A percentile compares a stretch with the other conserved stretches of the same genome.
These are phyloP conservation scores for Thermophis baileyi DNA, from an alignment of 2,113 vertebrate species.

Conservation along the genomic window DNA sequence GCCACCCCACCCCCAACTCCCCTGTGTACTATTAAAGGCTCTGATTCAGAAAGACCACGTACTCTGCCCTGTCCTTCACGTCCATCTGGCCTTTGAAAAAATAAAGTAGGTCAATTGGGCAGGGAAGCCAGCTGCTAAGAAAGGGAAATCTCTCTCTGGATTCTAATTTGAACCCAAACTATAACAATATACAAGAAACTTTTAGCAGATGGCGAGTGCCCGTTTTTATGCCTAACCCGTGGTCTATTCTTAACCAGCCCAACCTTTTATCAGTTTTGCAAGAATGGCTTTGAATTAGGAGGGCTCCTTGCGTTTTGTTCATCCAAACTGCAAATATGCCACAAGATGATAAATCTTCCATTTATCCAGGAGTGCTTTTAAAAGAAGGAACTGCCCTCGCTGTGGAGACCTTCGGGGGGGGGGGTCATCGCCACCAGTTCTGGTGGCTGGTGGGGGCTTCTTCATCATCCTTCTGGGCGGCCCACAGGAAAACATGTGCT, in stretches of 20 bases:
- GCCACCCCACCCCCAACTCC: neutral
- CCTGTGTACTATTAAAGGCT: neutral
- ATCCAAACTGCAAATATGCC: neutral
- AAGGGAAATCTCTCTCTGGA: neutral
- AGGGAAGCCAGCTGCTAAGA: slow-evolving; percentile 2
- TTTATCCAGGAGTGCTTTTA: neutral
- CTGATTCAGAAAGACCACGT: neutral
- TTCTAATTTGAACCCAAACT: slow-evolving; percentile 14
- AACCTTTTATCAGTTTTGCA: slow-evolving; percentile 10
- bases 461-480: neutral
- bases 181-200: neutral
- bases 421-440: too few species aligned
- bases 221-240: neutral
- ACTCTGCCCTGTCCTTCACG: slow-evolving; percentile 21
- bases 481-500: too few species aligned
- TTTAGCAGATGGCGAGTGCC: slow-evolving; percentile 3
- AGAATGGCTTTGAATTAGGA: neutral
- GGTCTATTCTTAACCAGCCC: neutral
- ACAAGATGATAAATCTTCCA: neutral
- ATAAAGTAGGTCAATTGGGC: slow-evolving; percentile 59
- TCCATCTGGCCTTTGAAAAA: slow-evolving; percentile 38
- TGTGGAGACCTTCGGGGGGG: neutral
- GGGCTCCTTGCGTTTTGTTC: slow-evolving; percentile 20
- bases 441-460: neutral
- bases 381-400: neutral